phyloP scores from a whole-genome alignment of 1,140 invertebrate species.

The Ostrea edulis region DNA sequence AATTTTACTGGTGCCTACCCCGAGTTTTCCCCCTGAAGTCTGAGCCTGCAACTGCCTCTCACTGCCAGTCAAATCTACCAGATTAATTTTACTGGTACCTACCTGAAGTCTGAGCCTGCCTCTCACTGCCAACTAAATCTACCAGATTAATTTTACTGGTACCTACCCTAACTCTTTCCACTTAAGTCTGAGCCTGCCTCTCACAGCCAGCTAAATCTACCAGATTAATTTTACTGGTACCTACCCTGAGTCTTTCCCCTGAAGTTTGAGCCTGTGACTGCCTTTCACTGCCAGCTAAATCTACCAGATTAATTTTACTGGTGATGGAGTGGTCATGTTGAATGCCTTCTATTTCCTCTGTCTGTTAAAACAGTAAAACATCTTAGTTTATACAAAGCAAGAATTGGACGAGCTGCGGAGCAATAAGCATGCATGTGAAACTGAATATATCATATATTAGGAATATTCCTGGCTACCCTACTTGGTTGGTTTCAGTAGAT shows the following conservation, averaged over 20 bases:
- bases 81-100: conserved; percentile 50
- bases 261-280: conserved; percentile 88
- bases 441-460: no score
- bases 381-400: not conserved
- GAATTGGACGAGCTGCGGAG: not conserved
- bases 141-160: not conserved
- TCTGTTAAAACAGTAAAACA: conserved; percentile 57
- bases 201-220: not conserved
- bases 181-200: conserved; percentile 87
- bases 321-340: conserved; percentile 78
- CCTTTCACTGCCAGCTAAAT: conserved; percentile 92
- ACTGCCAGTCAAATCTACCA: not conserved
- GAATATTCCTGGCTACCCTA: no score
- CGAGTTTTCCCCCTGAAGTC: conserved; percentile 87
- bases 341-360: conserved; percentile 77
- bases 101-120: conserved; percentile 86
- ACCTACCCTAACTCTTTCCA: conserved; percentile 85
- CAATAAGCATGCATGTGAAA: no score
- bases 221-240: not conserved
- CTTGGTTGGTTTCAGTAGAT: no score
- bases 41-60: conserved; percentile 83
- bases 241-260: conserved; percentile 86
- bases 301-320: conserved; percentile 91
- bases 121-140: not conserved
- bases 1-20: conserved; percentile 77